These are phyloP conservation scores for Chorisops tibialis DNA, from an alignment of 2,888 invertebrate species.

Conservation along the genomic window DNA sequence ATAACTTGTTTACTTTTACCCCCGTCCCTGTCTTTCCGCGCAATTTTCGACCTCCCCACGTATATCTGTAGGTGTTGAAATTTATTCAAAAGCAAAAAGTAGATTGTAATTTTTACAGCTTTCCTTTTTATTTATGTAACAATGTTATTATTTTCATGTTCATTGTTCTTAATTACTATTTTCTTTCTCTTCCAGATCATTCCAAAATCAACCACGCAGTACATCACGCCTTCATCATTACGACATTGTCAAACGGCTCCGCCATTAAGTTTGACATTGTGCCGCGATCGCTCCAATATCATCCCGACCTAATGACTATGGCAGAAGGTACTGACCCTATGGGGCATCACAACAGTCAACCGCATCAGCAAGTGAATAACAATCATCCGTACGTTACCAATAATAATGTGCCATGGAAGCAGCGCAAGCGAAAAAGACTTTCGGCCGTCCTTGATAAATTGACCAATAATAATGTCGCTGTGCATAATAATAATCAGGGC, in stretches of 20 bases:
- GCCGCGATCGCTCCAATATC: constrained; percentile 16
- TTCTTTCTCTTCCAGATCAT: constrained; percentile 7
- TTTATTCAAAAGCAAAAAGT: no score
- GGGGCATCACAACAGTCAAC: constrained; percentile 52
- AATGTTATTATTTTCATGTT: no score
- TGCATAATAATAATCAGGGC: constrained; percentile 39
- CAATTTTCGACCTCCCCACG: no score
- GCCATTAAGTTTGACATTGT: constrained; percentile 6
- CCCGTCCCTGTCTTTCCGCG: no score
- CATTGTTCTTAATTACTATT: no score
- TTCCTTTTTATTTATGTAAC: no score
- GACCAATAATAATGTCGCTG: constrained; percentile 54
- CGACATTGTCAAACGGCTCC: background rate
- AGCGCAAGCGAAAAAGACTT: constrained; percentile 73
- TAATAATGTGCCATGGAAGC: constrained; percentile 63
- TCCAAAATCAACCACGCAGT: background rate
- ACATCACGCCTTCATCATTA: background rate
- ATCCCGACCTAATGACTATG: constrained; percentile 65
- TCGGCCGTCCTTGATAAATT: constrained; percentile 78
- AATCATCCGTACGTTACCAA: constrained; percentile 61
- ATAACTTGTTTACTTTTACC: no score
- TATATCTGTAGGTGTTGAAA: no score
- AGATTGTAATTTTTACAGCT: no score
- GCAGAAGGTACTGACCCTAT: constrained; percentile 65
- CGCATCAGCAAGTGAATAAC: constrained; percentile 54